These are phyloP conservation scores for Lacanobia wlatinum DNA, from an alignment of 2,888 invertebrate genomes.

Conservation along the genomic window DNA sequence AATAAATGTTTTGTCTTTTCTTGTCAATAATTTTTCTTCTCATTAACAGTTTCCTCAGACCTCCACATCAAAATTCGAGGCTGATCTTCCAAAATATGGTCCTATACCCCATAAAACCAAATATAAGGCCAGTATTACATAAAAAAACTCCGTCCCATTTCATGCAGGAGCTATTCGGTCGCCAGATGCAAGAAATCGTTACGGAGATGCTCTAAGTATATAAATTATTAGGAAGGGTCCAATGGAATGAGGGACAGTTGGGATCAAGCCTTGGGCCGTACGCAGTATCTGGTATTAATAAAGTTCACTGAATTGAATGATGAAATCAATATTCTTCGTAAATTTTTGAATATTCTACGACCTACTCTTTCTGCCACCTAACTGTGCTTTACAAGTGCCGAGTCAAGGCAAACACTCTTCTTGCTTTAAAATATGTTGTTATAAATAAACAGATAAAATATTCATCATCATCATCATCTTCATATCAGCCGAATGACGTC, in stretches of 20 bases:
- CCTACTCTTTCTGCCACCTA: no score
- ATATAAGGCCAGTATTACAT: conserved; percentile 33
- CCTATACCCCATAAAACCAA: conserved; percentile 2
- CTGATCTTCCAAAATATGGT: background rate
- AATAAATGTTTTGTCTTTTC: no score
- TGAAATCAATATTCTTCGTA: no score
- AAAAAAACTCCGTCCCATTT: conserved; percentile 33
- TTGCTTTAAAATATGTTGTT: no score
- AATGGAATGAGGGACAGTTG: conserved; percentile 30
- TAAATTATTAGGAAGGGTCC: conserved; percentile 55
- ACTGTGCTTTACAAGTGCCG: no score
- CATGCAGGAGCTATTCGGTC: conserved; percentile 14
- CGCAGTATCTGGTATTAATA: conserved; percentile 24
- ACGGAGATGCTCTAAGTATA: conserved; percentile 36
- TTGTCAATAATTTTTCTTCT: no score
- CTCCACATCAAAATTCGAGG: background rate
- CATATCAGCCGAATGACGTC: no score
- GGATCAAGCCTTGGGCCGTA: conserved; percentile 2
- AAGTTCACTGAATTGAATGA: conserved; percentile 12
- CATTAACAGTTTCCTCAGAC: background rate
- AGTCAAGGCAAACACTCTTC: no score
- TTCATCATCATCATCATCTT: no score
- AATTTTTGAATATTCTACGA: no score
- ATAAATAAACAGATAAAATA: no score
- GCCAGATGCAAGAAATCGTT: conserved; percentile 61